Base-by-base conservation (phyloP, 2,113 vertebrate genomes). In the Grus americana region DNA sequence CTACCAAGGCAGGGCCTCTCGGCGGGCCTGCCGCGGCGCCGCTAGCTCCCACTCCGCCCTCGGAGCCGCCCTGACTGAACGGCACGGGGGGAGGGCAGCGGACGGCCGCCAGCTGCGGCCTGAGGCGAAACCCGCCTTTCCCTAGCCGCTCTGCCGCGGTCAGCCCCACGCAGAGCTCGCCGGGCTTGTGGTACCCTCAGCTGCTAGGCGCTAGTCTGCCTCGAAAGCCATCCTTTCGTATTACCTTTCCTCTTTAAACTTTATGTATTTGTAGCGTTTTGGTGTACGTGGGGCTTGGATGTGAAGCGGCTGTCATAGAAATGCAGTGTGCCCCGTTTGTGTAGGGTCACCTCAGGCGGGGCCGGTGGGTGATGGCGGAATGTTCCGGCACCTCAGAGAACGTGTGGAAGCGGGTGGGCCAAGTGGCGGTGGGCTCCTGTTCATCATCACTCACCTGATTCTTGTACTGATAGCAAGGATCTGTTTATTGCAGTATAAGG, bases 371-470 rank as follows among this genome's bases (percentile, higher is more conserved):
- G 22, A 16, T 2, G 26, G 26, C 7, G 5, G 52, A 46, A 27
- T 16, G 42, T 32, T 22, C 23, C 4, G 13, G 50, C 26, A 13
- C 47, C 47, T 47, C 47, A 47, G 44, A 47, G 47, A 47, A 47
- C 18, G 20, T 47, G 47, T 47, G 47, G 20, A 20, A 47, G 20
- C 18, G 9, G 47, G 40, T 0, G 11, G 50, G 5, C 55, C 84
- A 84, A 55, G 75, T 71, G 90, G 88, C 62, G 19, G 27, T 1
- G 30, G 65, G 52, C 15, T 17, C 17, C n/a, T 4, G 8, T 4
- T 15, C 4, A 0, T 2, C 57, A 3, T 15, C 0, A 2, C 21
- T 13, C 29, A 2, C 2, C 15, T 12, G n/a, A 2, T 4, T 22
- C 36, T 5, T 30, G 44, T 66, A 7, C 44, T 12, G 2, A 1